Percentiles rank a stretch among this genome's conserved stretches.
phyloP scores from a whole-genome alignment of 2,113 vertebrate genomes.

The Dipodomys merriami region DNA sequence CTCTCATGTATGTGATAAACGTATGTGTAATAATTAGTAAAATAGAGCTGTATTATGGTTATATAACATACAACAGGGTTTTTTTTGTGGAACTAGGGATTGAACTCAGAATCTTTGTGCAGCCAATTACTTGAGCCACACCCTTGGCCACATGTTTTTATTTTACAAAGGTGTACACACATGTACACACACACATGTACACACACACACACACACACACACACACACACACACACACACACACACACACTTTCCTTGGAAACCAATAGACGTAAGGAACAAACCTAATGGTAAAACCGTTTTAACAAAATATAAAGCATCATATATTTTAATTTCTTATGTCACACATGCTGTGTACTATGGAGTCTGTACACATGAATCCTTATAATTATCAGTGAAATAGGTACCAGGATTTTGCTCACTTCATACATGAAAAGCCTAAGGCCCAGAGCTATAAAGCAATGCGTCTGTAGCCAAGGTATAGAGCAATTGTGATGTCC shows the following conservation, averaged over 20 bases:
- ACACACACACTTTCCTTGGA: background rate
- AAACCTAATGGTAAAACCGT: background rate
- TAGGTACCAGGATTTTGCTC: background rate
- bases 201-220: no score
- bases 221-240: background rate
- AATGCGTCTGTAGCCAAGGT: background rate
- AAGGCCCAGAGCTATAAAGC: background rate
- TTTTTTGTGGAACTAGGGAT: no score
- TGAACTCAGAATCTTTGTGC: no score
- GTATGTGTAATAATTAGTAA: background rate
- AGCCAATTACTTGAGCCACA: background rate
- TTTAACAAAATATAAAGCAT: background rate
- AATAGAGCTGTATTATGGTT: background rate
- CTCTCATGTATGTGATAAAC: background rate
- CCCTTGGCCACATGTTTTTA: background rate
- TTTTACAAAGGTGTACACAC: background rate
- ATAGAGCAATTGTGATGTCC: fast-evolving
- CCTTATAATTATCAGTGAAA: background rate
- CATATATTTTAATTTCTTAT: background rate
- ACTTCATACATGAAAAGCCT: background rate
- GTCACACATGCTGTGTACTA: background rate
- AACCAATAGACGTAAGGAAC: background rate
- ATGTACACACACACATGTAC: background rate
- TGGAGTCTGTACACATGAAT: background rate
- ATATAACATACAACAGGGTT: background rate